Base-by-base conservation (phyloP, 2,888 invertebrate genomes). In the Arenicola marina region DNA sequence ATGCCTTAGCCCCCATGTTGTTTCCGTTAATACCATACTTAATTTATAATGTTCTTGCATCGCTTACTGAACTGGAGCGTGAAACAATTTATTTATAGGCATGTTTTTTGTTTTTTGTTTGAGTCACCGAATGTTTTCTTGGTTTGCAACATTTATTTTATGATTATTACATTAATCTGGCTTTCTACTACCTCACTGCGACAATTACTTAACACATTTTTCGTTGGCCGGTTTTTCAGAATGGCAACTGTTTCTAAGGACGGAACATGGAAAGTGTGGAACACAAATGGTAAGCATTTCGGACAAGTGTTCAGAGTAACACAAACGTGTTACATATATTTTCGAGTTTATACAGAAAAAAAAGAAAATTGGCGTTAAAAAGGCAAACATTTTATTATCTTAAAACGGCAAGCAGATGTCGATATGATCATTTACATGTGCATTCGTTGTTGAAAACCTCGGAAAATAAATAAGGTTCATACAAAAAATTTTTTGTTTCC, bases 221-320 rank as follows among this genome's bases (percentile, higher is more conserved):
- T n/a, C n/a, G n/a, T n/a, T n/a, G n/a, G n/a, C n/a, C n/a, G 38
- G n/a, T 26, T 24, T 44, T 74, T 46, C 67, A 83, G 90, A 78
- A 89, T 92, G 86, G 92, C 89, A 3, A 91, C 92, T 0, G 89
- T 92, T 67, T 92, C 92, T 29, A 92, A 92, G 85, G 93, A 93
- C 85, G 91, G 92, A 75, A 90, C 90, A 66, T 94, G 92, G 91
- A 90, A 89, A 79, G 85, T 92, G 62, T 94, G 90, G 86, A 88
- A 94, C 82, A 92, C 91, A 59, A 91, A 92, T 84, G 89, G 82
- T 83, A 67, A 72, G 77, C 2, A 38, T 38, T 38, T 38, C 11
- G 11, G 38, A 38, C 18, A 15, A 15, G 38, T 38, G 11, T 15
- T 38, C 18, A 18, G 11, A 38, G 11, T 11, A 38, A 38, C 38